Percentiles rank a stretch among this genome's conserved stretches.
phyloP scores from a whole-genome alignment of 2,888 invertebrate genomes.

The Scaptomyza parva region DNA sequence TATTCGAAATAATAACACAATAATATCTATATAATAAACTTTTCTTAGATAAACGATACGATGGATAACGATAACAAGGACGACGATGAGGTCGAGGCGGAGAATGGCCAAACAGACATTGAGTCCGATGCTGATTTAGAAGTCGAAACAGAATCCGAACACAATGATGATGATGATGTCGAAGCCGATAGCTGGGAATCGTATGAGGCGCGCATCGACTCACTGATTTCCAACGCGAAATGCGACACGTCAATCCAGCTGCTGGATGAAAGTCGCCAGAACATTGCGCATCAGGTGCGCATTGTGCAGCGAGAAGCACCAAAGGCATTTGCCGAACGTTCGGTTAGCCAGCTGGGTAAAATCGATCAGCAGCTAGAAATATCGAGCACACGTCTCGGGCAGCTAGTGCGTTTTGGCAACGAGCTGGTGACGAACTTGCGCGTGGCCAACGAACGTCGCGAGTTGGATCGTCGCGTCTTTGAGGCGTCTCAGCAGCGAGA shows the following conservation, averaged over 20 bases:
- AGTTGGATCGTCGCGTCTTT: conserved; percentile 86
- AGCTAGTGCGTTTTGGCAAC: conserved; percentile 88
- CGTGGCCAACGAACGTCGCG: conserved; percentile 91
- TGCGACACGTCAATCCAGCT: conserved; percentile 43
- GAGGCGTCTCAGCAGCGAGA: conserved; percentile 74
- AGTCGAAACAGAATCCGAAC: conserved; percentile 34
- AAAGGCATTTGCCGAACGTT: conserved; percentile 51
- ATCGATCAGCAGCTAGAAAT: conserved; percentile 88
- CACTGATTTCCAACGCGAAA: conserved; percentile 47
- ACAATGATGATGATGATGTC: not conserved
- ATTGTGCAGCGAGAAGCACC: conserved; percentile 50
- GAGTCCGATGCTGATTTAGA: conserved; percentile 20
- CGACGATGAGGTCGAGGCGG: conserved; percentile 59
- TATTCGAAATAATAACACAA: conserved; percentile 2
- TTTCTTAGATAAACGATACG: not conserved
- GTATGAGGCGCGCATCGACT: conserved; percentile 58
- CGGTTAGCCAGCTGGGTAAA: conserved; percentile 85
- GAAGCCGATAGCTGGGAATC: conserved; percentile 58
- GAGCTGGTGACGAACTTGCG: conserved; percentile 91
- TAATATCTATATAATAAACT: conserved; percentile 1
- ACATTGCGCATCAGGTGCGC: conserved; percentile 51
- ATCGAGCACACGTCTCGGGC: conserved; percentile 88
- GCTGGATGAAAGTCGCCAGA: conserved; percentile 54
- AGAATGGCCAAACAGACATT: conserved; percentile 3
- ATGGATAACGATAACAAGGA: conserved; percentile 55